phyloP scores from a whole-genome alignment of 2,888 invertebrate genomes.

The Cephus pygmeus region DNA sequence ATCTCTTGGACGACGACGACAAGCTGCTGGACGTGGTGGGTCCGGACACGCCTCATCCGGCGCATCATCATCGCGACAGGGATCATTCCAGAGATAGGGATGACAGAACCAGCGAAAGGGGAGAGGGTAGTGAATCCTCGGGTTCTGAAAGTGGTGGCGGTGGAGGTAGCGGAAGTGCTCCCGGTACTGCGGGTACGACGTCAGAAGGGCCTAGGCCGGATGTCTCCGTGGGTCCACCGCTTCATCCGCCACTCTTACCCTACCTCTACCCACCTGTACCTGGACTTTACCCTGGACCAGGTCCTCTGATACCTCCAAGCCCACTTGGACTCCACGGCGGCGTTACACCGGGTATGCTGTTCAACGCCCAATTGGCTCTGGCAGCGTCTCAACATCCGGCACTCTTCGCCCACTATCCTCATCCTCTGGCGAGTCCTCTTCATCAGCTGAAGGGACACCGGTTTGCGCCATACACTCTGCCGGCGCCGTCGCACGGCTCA shows the following conservation, averaged over 20 bases:
- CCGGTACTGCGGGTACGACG: constrained; percentile 61
- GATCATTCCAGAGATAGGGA: constrained; percentile 61
- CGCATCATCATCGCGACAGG: constrained; percentile 60
- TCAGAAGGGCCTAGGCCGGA: constrained; percentile 83
- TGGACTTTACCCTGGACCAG: constrained; percentile 82
- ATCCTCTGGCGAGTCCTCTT: constrained; percentile 77
- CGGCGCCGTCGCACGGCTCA: constrained; percentile 79
- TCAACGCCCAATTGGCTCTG: constrained; percentile 89
- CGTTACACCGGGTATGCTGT: constrained; percentile 85
- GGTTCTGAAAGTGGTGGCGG: constrained; percentile 70
- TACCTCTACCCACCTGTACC: constrained; percentile 87
- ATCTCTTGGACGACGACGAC: constrained; percentile 80
- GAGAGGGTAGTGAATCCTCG: constrained; percentile 62
- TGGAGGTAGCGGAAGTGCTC: constrained; percentile 61
- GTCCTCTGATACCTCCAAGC: constrained; percentile 77
- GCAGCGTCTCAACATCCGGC: constrained; percentile 86
- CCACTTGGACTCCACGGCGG: constrained; percentile 75
- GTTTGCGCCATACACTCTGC: constrained; percentile 90
- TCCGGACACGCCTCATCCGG: constrained; percentile 83
- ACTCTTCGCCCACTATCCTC: constrained; percentile 75
- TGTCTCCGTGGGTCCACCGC: constrained; percentile 93
- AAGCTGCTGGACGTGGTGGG: constrained; percentile 89
- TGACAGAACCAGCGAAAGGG: constrained; percentile 60
- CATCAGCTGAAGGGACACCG: constrained; percentile 80
- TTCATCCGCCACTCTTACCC: constrained; percentile 90